Percentiles rank a stretch among this genome's conserved stretches.
These are phyloP conservation scores for Microctonus hyperodae DNA, from an alignment of 2,888 invertebrate species.

Conservation along the genomic window DNA sequence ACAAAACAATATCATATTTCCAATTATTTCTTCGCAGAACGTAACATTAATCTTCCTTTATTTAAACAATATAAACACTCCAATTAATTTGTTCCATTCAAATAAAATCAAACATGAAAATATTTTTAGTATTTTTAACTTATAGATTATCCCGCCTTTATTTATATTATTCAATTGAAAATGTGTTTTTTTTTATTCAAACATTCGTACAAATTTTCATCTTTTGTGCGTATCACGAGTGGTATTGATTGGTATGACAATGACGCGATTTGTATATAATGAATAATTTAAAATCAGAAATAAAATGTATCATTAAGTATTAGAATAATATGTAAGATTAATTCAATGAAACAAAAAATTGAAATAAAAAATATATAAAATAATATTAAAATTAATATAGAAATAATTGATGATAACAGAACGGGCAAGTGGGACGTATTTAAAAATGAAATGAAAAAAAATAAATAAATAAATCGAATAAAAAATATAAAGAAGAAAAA, in stretches of 20 bases:
- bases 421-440: background rate
- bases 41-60: conserved; percentile 52
- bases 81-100: background rate
- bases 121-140: background rate
- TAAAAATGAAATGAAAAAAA: conserved; percentile 17
- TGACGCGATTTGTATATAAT: conserved; percentile 29
- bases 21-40: conserved; percentile 43
- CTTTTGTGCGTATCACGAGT: conserved; percentile 36
- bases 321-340: conserved; percentile 46
- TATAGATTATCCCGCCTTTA: conserved; percentile 15
- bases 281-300: conserved; percentile 26
- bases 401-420: conserved; percentile 26
- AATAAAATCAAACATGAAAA: background rate
- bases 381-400: conserved; percentile 34
- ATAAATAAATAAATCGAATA: conserved; percentile 25
- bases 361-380: conserved; percentile 34
- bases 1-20: conserved; percentile 26
- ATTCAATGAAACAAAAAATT: conserved; percentile 14
- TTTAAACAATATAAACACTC: conserved; percentile 38
- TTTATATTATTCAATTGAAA: conserved; percentile 28
- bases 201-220: conserved; percentile 31
- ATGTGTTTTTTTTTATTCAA: conserved; percentile 27
- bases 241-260: conserved; percentile 32
- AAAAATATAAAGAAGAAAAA: background rate
- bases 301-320: conserved; percentile 55